Evolutionary conservation across 2,113 vertebrate genomes (phyloP).

Genomic region (Callocephalon fimbriatum): DNA sequence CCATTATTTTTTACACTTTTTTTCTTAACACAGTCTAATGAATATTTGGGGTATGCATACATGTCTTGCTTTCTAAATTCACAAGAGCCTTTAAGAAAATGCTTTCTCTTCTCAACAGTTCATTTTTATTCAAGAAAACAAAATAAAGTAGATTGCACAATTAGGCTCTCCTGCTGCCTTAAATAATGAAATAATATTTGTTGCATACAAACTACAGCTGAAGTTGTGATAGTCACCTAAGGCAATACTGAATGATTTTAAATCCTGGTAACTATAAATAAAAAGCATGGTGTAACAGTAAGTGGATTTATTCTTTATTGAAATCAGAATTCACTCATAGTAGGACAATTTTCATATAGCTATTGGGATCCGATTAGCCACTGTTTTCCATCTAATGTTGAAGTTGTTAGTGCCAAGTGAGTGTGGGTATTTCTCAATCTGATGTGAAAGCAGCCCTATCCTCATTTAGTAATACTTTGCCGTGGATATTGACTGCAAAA

Average conservation of each 20-base stretch:
- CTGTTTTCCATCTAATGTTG: neutral
- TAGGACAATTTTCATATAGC: neutral
- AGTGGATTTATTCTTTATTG: neutral
- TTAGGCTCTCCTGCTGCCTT: neutral
- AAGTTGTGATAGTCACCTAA: neutral
- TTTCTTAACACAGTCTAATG: neutral
- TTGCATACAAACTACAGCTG: neutral
- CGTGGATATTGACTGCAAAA: neutral
- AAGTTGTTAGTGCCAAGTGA: neutral
- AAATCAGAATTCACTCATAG: neutral
- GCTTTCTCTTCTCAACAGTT: neutral
- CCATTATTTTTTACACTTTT: neutral
- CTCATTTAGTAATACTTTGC: neutral
- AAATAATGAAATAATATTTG: neutral
- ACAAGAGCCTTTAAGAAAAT: neutral
- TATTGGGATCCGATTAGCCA: neutral
- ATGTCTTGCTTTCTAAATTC: neutral
- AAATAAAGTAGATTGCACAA: neutral
- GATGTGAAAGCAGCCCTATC: neutral
- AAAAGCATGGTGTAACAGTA: neutral
- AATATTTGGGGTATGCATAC: neutral
- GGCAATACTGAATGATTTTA: neutral
- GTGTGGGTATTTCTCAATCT: neutral
- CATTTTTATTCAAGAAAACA: conserved; percentile 7
- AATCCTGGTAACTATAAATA: neutral